Conservation (phyloP, 92 coral and sea anemone species). For the Nematostella vectensis region DNA sequence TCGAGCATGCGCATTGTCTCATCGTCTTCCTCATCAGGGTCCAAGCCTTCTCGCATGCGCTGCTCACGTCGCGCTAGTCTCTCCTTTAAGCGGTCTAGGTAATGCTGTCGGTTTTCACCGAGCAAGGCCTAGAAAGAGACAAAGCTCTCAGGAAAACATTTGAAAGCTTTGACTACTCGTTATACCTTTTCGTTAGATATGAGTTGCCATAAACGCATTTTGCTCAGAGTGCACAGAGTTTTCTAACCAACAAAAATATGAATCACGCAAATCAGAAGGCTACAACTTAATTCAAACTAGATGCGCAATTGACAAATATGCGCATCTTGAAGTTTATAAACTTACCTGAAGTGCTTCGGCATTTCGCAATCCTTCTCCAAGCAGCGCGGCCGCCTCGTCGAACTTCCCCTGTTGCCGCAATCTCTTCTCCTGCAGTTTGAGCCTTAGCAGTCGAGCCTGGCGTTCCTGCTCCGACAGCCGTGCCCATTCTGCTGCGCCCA, state of each 20-base stretch:
- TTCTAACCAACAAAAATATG: too few relatives aligned
- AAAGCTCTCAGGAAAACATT: too few relatives aligned
- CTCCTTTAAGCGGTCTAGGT: conserved; percentile 65
- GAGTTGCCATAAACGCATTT: too few relatives aligned
- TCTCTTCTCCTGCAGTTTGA: conserved; percentile 79
- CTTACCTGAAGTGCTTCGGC: conserved; percentile 70
- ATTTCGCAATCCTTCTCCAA: conserved; percentile 82
- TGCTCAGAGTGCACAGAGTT: too few relatives aligned
- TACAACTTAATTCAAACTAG: too few relatives aligned
- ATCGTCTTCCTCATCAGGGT: conserved; percentile 81
- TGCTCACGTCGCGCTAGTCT: conserved; percentile 72
- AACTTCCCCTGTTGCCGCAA: conserved; percentile 88
- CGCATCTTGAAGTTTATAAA: too few relatives aligned
- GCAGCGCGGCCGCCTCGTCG: conserved; percentile 78
- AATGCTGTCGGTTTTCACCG: conserved; percentile 91
- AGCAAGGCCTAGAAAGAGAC: conserved; percentile 42
- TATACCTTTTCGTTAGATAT: too few relatives aligned
- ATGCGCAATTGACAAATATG: too few relatives aligned
- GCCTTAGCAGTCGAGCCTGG: conserved; percentile 76
- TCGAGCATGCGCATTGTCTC: conserved; percentile 67
- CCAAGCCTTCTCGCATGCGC: conserved; percentile 71
- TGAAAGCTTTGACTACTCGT: too few relatives aligned
- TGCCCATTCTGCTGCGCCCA: conserved; percentile 91
- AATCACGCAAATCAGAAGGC: too few relatives aligned
- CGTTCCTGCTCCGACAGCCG: conserved; percentile 76